Evolutionary conservation across 2,113 vertebrate genomes (phyloP), one percentile per base, ranked within the genome.

Genomic region (Centrocercus urophasianus): DNA sequence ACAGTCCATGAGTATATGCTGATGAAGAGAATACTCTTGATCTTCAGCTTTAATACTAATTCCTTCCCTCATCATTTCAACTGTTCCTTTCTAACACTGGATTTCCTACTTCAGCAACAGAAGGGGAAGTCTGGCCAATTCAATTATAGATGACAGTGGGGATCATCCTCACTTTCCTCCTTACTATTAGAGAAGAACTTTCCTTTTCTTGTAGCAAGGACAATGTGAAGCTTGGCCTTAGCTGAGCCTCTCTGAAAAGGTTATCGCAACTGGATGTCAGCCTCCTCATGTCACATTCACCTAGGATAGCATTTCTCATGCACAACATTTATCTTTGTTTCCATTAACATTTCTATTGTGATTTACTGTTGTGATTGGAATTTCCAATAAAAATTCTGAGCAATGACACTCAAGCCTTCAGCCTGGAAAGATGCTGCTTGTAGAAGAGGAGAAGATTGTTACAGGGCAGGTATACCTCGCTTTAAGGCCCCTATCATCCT

Each of bases 41-140:
- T 78, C 57, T 74, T 83, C 57, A 59, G 42, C 67, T 66, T 25
- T 71, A 79, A 75, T 42, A 45, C 52, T 60, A 32, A 61, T 83
- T 70, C 63, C 30, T 74, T 71, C 52, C 30, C 66, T 50, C 43
- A 84, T 59, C 70, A 61, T 10, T 82, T 67, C 73, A 54, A 19
- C 42, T 63, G 36, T 38, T 89, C 40, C 61, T 61, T 79, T 70
- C 52, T 79, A 38, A 42, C 36, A 42, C 28, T 57, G 61, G 18
- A 61, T 83, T 89, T 95, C 61, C 67, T 89, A 52, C 69, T 83
- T 61, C 47, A 89, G 52, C 63, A 75, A 50, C 57, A 79, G 77
- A 36, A 75, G 81, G 91, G 56, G 57, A 66, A 93, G 36, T 64
- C 25, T 38, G 48, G 56, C 74, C 84, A 84, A 83, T 43, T 74